Conservation (phyloP, 1,140 invertebrate genomes). For the Leptopilina boulardi region DNA sequence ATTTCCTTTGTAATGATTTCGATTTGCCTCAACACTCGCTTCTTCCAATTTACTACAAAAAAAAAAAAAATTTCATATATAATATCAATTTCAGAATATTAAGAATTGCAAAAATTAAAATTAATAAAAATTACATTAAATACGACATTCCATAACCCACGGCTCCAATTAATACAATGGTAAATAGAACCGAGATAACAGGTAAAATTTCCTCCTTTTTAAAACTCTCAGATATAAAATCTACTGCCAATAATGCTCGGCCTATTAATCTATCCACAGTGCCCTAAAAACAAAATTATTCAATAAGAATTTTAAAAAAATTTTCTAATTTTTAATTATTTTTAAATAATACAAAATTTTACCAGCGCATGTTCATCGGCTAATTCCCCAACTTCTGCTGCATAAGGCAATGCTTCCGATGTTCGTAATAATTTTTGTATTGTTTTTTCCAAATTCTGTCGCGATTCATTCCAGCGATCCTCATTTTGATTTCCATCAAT, state of each 20-base stretch:
- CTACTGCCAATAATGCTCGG: slow-evolving; percentile 82
- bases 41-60: slow-evolving; percentile 84
- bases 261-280: slow-evolving; percentile 84
- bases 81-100: too few relatives aligned
- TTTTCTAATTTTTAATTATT: too few relatives aligned
- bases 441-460: slow-evolving; percentile 83
- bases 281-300: slow-evolving; percentile 75
- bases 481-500: slow-evolving; percentile 73
- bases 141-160: slow-evolving; percentile 93
- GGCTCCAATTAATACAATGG: slow-evolving; percentile 86
- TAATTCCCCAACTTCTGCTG: slow-evolving; percentile 78
- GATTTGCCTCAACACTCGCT: slow-evolving; percentile 83
- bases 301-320: too few relatives aligned
- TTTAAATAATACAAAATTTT: slow-evolving; percentile 36
- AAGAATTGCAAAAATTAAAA: too few relatives aligned
- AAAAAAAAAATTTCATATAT: not conserved
- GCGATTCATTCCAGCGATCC: slow-evolving; percentile 83
- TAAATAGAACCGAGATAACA: slow-evolving; percentile 87
- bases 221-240: slow-evolving; percentile 85
- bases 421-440: slow-evolving; percentile 84
- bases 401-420: slow-evolving; percentile 83
- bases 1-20: slow-evolving; percentile 72
- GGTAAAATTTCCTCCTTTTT: slow-evolving; percentile 89
- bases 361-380: slow-evolving; percentile 77
- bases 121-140: slow-evolving; percentile 79